Evolutionary conservation across 2,797 vertebrate species (phyloP).

Genomic region (Antennarius maculatus): DNA sequence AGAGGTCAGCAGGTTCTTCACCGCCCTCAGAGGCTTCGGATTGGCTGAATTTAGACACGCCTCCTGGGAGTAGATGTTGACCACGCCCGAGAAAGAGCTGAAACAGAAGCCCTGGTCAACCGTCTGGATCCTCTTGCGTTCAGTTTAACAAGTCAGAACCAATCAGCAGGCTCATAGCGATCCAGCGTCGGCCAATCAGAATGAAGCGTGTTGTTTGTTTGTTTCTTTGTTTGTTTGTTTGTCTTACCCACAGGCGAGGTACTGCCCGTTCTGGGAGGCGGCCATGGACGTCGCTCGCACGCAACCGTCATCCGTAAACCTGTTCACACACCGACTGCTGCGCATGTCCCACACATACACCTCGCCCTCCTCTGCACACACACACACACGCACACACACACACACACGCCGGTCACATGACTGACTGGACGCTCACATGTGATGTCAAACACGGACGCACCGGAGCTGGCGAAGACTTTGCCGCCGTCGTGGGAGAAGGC

Average conservation of each 20-base stretch:
- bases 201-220: not conserved
- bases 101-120: not conserved
- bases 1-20: slow-evolving; percentile 92
- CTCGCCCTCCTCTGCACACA: slow-evolving; percentile 77
- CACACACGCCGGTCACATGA: slow-evolving; percentile 18
- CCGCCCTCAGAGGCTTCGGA: slow-evolving; percentile 88
- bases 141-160: too few species aligned
- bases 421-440: not conserved
- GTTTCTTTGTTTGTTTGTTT: slow-evolving; percentile 1
- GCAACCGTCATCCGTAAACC: slow-evolving; percentile 80
- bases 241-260: slow-evolving; percentile 82
- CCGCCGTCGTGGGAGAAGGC: slow-evolving; percentile 87
- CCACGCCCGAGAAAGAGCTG: slow-evolving; percentile 93
- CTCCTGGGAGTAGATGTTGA: slow-evolving; percentile 91
- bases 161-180: too few species aligned
- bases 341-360: slow-evolving; percentile 82
- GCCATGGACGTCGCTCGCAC: slow-evolving; percentile 75
- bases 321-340: slow-evolving; percentile 75
- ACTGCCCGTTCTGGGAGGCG: slow-evolving; percentile 71
- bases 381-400: slow-evolving; percentile 16
- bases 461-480: slow-evolving; percentile 87
- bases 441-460: slow-evolving; percentile 72
- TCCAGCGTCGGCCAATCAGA: slow-evolving; percentile 18
- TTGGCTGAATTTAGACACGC: slow-evolving; percentile 81
- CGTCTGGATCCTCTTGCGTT: not conserved